Conservation (phyloP, 1,140 invertebrate genomes). For the Mesaphorura yosii region DNA sequence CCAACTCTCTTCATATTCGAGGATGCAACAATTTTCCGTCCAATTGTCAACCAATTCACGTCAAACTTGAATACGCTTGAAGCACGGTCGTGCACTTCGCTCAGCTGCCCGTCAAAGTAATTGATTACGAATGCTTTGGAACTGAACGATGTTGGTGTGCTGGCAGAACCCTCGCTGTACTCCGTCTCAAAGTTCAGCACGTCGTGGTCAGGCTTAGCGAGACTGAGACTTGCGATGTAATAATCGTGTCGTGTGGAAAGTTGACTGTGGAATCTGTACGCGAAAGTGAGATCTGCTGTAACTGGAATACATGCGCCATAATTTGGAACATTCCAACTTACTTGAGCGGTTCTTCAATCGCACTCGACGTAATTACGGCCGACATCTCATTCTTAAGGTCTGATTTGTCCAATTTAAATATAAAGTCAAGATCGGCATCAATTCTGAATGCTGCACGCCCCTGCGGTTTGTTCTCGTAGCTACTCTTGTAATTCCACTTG, state of each 20-base stretch:
- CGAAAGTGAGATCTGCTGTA: too few relatives aligned
- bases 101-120: constrained; percentile 18
- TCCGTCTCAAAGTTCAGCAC: constrained; percentile 1
- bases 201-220: neutral
- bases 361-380: constrained; percentile 17
- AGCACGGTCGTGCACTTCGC: neutral
- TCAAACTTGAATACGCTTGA: constrained; percentile 12
- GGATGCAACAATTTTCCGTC: constrained; percentile 5
- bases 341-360: constrained; percentile 13
- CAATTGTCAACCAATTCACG: constrained; percentile 16
- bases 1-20: constrained; percentile 3
- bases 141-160: constrained; percentile 7
- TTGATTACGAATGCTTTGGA: constrained; percentile 14
- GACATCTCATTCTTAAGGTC: constrained; percentile 8
- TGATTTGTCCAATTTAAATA: constrained; percentile 4
- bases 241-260: neutral
- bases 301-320: too few relatives aligned
- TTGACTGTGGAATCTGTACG: neutral
- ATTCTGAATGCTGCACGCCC: neutral
- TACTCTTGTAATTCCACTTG: constrained; percentile 15
- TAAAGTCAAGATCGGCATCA: constrained; percentile 19
- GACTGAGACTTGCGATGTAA: neutral
- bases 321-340: constrained; percentile 3
- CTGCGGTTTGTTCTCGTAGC: constrained; percentile 10
- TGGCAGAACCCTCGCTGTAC: neutral